Evolutionary conservation across 2,113 vertebrate species (phyloP).

Genomic region (Sinocyclocheilus maitianheensis): DNA sequence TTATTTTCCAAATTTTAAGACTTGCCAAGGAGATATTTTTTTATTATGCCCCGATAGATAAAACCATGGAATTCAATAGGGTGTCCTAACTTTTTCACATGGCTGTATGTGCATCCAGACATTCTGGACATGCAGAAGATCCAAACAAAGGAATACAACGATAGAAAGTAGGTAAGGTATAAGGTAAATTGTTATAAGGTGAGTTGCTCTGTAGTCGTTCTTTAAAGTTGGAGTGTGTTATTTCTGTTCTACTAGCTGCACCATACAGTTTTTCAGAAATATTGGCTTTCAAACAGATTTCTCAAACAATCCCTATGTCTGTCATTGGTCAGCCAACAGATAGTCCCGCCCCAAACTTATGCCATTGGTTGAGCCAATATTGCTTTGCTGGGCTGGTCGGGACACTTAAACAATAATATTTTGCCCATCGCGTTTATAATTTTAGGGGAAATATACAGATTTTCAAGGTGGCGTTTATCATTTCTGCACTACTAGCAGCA

Average conservation of each 20-base stretch:
- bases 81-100: no score
- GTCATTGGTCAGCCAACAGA: not conserved
- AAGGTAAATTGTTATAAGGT: not conserved
- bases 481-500: not conserved
- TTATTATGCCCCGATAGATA: no score
- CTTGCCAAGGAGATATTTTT: no score
- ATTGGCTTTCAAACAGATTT: not conserved
- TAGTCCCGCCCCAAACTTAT: not conserved
- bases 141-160: not conserved
- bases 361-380: not conserved
- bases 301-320: not conserved
- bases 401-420: not conserved
- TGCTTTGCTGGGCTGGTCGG: not conserved
- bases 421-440: not conserved
- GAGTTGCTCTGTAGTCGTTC: not conserved
- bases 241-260: not conserved
- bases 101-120: conserved; percentile 14
- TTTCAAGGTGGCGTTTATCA: not conserved
- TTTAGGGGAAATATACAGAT: not conserved
- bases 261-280: not conserved
- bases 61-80: no score
- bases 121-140: not conserved
- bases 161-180: not conserved
- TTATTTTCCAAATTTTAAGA: no score
- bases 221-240: not conserved